phyloP scores from a whole-genome alignment of 2,113 vertebrate species.

The Dasyornis broadbenti region DNA sequence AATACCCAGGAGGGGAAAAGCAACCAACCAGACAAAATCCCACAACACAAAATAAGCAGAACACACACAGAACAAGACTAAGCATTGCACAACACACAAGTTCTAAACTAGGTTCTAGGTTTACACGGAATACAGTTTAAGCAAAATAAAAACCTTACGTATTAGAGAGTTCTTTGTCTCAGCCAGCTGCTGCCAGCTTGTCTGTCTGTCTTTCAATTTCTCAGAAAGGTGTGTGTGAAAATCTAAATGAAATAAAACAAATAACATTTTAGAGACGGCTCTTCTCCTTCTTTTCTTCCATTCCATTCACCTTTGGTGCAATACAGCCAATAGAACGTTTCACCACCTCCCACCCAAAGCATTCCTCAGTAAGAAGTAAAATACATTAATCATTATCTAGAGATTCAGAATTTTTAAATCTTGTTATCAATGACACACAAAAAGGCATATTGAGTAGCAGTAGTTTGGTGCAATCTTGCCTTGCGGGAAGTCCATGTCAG shows the following conservation, averaged over 20 bases:
- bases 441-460: neutral
- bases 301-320: neutral
- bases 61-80: neutral
- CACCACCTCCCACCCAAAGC: constrained; percentile 16
- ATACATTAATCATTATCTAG: neutral
- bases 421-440: neutral
- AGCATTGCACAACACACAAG: neutral
- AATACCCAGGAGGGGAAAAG: neutral
- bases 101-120: constrained; percentile 14
- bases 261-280: constrained; percentile 58
- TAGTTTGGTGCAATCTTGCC: neutral
- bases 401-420: neutral
- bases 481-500: neutral
- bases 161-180: constrained; percentile 74
- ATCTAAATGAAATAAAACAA: constrained; percentile 73
- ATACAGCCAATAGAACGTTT: neutral
- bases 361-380: neutral
- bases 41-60: neutral
- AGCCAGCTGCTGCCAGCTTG: constrained; percentile 74
- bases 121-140: constrained; percentile 42
- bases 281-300: neutral
- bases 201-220: constrained; percentile 75
- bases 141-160: constrained; percentile 71
- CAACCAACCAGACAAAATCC: neutral
- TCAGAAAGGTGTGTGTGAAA: constrained; percentile 74